phyloP scores from a whole-genome alignment of 1,140 invertebrate genomes.

The Saccostrea echinata region DNA sequence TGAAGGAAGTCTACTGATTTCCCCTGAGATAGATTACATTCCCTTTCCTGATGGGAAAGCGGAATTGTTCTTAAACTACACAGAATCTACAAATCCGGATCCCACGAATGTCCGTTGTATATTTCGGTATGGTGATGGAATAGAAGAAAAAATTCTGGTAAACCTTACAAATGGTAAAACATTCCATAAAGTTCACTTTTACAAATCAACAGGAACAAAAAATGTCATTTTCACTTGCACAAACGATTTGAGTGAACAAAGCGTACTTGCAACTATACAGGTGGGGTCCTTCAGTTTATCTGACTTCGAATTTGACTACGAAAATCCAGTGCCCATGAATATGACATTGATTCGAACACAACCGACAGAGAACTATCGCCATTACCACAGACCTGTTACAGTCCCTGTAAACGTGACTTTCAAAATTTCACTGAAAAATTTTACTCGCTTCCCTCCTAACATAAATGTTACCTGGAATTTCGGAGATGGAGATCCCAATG shows the following conservation, averaged over 20 bases:
- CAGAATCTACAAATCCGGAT: not conserved
- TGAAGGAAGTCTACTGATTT: not conserved
- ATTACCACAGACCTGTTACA: not conserved
- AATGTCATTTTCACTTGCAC: not conserved
- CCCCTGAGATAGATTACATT: not conserved
- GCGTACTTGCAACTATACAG: not conserved
- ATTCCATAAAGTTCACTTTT: not conserved
- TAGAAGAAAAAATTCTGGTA: not conserved
- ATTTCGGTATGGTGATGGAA: not conserved
- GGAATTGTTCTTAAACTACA: not conserved
- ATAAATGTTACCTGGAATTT: not conserved
- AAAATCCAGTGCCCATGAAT: not conserved
- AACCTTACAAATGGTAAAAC: not conserved
- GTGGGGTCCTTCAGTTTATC: not conserved
- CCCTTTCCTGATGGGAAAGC: not conserved
- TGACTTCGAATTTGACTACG: not conserved
- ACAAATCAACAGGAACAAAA: not conserved
- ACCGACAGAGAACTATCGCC: not conserved
- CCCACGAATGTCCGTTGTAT: not conserved
- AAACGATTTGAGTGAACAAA: not conserved
- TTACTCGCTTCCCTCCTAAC: not conserved
- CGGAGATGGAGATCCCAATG: not conserved
- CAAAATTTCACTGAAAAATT: not conserved
- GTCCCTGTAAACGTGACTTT: not conserved
- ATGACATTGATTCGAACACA: not conserved